Percentiles rank a stretch among this genome's conserved stretches.
These are phyloP conservation scores for Tetrapedia diversipes DNA, from an alignment of 2,888 invertebrate genomes.

Conservation along the genomic window DNA sequence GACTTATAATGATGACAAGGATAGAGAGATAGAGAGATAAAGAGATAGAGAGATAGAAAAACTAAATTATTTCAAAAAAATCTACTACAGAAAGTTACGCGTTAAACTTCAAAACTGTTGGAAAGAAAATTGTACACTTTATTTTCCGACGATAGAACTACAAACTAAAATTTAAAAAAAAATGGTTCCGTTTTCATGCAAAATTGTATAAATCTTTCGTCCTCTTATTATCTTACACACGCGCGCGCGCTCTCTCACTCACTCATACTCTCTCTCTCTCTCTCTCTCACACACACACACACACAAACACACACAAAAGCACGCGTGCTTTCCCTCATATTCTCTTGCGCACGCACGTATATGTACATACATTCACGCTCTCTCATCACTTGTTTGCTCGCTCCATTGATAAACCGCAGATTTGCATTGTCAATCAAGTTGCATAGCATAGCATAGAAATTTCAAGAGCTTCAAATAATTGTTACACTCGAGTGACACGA, in stretches of 20 bases:
- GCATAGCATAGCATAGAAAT: conserved; percentile 11
- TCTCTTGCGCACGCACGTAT: conserved; percentile 32
- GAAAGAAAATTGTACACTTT: conserved; percentile 77
- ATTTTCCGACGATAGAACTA: conserved; percentile 75
- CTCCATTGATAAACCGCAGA: conserved; percentile 68
- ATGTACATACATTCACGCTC: conserved; percentile 22
- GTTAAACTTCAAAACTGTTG: conserved; percentile 41
- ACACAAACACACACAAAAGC: no score
- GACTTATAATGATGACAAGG: neutral
- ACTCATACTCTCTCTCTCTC: neutral
- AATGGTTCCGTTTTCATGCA: conserved; percentile 76
- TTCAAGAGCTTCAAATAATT: neutral
- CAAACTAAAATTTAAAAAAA: conserved; percentile 77
- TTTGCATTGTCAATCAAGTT: conserved; percentile 64
- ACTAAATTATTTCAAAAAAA: conserved; percentile 16
- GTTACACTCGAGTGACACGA: neutral
- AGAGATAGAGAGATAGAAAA: neutral
- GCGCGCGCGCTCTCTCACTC: neutral
- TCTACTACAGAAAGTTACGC: conserved; percentile 17
- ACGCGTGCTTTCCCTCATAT: conserved; percentile 24
- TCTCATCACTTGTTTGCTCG: conserved; percentile 30
- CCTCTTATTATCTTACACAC: conserved; percentile 45
- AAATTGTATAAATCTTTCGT: conserved; percentile 69
- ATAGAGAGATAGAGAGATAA: neutral
- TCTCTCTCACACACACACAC: neutral